phyloP scores from a whole-genome alignment of 2,113 vertebrate species.

The Capra hircus region DNA sequence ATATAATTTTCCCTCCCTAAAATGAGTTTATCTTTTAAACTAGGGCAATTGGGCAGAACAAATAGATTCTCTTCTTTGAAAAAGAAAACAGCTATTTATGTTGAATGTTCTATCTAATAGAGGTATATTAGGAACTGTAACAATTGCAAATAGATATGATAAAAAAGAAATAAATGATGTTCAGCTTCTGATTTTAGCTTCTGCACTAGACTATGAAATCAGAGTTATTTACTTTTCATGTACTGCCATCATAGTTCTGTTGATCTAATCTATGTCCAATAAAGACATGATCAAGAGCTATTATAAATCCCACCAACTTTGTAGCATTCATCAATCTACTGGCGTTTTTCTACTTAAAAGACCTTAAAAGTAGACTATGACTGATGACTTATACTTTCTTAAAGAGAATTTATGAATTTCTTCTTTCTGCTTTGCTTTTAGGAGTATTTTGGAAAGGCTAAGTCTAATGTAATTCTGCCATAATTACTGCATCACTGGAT shows the following conservation, averaged over 20 bases:
- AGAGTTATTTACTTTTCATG: slow-evolving; percentile 40
- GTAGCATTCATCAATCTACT: neutral
- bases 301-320: slow-evolving; percentile 1
- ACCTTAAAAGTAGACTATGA: slow-evolving; percentile 24
- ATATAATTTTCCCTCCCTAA: slow-evolving; percentile 37
- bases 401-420: slow-evolving; percentile 26
- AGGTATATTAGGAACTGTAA: slow-evolving; percentile 12
- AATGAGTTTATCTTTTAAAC: slow-evolving; percentile 57
- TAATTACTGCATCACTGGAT: neutral
- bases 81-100: slow-evolving; percentile 44
- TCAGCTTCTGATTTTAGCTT: slow-evolving; percentile 31
- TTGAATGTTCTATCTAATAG: slow-evolving; percentile 44
- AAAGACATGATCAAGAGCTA: slow-evolving; percentile 29
- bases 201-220: slow-evolving; percentile 24
- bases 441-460: slow-evolving; percentile 16
- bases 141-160: slow-evolving; percentile 18
- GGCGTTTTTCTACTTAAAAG: neutral
- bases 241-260: neutral
- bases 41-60: slow-evolving; percentile 28
- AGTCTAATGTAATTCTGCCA: neutral
- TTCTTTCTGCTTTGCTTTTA: slow-evolving; percentile 18
- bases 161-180: slow-evolving; percentile 44
- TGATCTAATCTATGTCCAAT: slow-evolving; percentile 58
- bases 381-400: neutral
- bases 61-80: slow-evolving; percentile 42